phyloP scores from a whole-genome alignment of 1,140 invertebrate species.

The Drosophila ambigua region DNA sequence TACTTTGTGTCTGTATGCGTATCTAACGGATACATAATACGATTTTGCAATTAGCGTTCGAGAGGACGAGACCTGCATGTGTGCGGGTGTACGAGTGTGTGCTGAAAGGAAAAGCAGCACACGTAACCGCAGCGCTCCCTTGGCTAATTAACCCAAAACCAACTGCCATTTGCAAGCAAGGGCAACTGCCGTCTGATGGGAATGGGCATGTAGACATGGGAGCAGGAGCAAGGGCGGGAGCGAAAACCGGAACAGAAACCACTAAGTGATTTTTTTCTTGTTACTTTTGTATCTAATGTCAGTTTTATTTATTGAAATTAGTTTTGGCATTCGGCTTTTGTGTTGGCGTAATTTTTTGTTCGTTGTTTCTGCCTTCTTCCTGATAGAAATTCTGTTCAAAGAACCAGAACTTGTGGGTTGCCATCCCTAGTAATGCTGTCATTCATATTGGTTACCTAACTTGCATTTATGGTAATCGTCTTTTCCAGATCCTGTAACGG shows the following conservation, averaged over 20 bases:
- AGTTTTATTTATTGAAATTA: constrained; percentile 75
- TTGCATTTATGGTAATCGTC: too few species aligned
- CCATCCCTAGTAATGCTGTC: too few species aligned
- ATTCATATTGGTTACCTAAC: too few species aligned
- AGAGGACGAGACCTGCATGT: constrained; percentile 25
- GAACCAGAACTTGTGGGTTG: not conserved
- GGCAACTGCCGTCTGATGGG: constrained; percentile 35
- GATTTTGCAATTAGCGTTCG: constrained; percentile 76
- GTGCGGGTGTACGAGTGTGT: not conserved
- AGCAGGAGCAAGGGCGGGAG: not conserved
- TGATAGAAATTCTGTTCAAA: constrained; percentile 24
- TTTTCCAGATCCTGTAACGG: too few species aligned
- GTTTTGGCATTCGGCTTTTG: constrained; percentile 54
- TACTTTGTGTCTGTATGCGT: constrained; percentile 61
- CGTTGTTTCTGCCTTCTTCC: constrained; percentile 19
- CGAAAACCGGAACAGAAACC: constrained; percentile 48
- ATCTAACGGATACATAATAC: constrained; percentile 83
- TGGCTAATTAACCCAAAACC: constrained; percentile 79
- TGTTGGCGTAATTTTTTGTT: constrained; percentile 41
- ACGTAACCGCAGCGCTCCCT: constrained; percentile 73
- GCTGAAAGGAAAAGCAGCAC: constrained; percentile 42
- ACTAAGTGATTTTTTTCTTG: constrained; percentile 51
- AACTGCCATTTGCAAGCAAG: constrained; percentile 69
- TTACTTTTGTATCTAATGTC: constrained; percentile 53
- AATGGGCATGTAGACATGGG: not conserved